Base-by-base conservation (phyloP, 2,888 invertebrate species). In the Ochropacha duplaris region DNA sequence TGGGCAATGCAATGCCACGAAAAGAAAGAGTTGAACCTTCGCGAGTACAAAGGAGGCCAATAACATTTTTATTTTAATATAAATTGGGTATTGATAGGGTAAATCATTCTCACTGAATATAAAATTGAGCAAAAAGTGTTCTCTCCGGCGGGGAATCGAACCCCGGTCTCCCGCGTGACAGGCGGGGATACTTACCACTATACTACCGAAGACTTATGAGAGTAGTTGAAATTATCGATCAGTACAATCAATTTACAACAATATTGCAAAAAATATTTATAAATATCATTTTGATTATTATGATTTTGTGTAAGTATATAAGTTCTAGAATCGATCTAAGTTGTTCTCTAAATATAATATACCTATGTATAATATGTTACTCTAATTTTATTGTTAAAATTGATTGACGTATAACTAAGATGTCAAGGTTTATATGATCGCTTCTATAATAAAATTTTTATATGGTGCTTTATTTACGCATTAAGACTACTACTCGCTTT, bases 111-210 rank as follows among this genome's bases (percentile, higher is more conserved):
- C 1, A 8, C 6, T 5, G 8, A 31, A n/a, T 36, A 4, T 36
- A n/a, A 36, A n/a, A n/a, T 31, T 12, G 36, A n/a, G 31, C 19
- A 52, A 52, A 52, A 52, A 52, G 24, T 4, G 1, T 0, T 62
- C 81, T 83, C 84, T 80, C 84, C 89, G 87, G 88, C 90, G 88
- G 90, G 90, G 90, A 90, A 90, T 90, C 89, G 90, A 91, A 91
- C 90, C 89, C 89, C 88, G 89, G 90, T 90, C 91, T 91, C 89
- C 89, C 89, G 89, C 89, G 90, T 90, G 89, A 90, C 89, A 91
- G 89, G 90, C 90, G 89, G 90, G 89, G 89, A 90, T 90, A 90
- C 91, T 90, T 62, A 90, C 90, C 90, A 90, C 89, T 91, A 90
- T 89, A 90, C 89, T 90, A 90, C 89, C 89, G 89, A 87, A 83